phyloP scores from a whole-genome alignment of 2,888 invertebrate species.

The Leucophora obtusa region DNA sequence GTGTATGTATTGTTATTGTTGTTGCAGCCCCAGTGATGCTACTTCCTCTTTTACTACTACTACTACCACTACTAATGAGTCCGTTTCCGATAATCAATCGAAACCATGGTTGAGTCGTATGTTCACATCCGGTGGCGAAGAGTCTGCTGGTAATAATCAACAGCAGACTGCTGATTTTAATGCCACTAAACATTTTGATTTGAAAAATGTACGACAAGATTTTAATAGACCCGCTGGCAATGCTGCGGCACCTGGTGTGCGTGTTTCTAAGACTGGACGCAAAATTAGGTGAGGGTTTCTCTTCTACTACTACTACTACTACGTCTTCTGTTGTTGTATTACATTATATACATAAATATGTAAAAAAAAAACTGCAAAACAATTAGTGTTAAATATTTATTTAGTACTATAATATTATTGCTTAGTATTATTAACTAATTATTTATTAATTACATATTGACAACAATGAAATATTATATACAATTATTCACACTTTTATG shows the following conservation, averaged over 20 bases:
- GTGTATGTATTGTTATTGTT: constrained; percentile 70
- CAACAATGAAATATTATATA: background rate
- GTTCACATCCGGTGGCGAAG: constrained; percentile 71
- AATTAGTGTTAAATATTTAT: constrained; percentile 27
- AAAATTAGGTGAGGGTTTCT: constrained; percentile 79
- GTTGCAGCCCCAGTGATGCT: constrained; percentile 78
- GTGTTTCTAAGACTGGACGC: constrained; percentile 77
- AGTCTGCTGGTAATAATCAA: constrained; percentile 64
- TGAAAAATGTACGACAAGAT: constrained; percentile 73
- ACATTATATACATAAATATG: constrained; percentile 40
- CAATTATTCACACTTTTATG: background rate
- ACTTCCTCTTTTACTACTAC: constrained; percentile 72
- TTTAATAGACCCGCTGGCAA: constrained; percentile 78
- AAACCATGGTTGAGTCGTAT: constrained; percentile 78
- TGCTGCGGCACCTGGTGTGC: constrained; percentile 75
- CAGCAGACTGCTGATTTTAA: constrained; percentile 67
- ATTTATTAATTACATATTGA: constrained; percentile 21
- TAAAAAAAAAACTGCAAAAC: constrained; percentile 28
- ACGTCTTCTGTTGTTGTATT: constrained; percentile 54
- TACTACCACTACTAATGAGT: constrained; percentile 72
- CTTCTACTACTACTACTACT: constrained; percentile 44
- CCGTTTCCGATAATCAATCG: constrained; percentile 72
- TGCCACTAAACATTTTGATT: constrained; percentile 77
- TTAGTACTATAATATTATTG: constrained; percentile 16
- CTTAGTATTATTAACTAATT: constrained; percentile 23